Base-by-base conservation (phyloP, 2,797 vertebrate species). In the Brachyrhaphis roseni region DNA sequence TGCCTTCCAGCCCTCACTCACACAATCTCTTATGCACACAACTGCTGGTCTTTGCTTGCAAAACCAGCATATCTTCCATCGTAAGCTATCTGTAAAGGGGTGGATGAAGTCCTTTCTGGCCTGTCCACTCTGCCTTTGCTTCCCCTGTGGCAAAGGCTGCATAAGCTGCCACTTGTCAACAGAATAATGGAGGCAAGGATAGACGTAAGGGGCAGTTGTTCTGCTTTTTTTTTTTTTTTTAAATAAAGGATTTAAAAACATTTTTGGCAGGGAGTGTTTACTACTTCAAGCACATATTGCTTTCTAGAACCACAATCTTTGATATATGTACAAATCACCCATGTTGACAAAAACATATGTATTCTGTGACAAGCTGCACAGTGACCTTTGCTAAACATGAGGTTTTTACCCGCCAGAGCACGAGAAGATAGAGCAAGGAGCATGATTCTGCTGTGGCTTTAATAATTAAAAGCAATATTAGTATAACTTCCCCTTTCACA, bases 91-190 rank as follows among this genome's bases (percentile, higher is more conserved):
- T 68, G 20, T 68, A 39, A 75, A 75, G 75, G 82, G 34, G 64
- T 75, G 83, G 46, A 77, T 39, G 59, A 36, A 39, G 36, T 68
- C 20, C 11, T 41, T 41, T 68, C 20, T 68, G 64, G 79, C 81
- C 62, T 81, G 74, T 71, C 72, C 76, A 64, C 77, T 90, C 81
- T 82, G 80, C 84, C 68, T 78, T 59, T 74, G 72, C 90, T 70
- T 90, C 82, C 4, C 85, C 88, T 81, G 74, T 82, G 81, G 89
- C 12, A 45, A 86, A 84, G 66, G 86, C 89, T 84, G 80, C 92
- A 93, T 93, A 91, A 88, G 71, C 89, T 92, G 90, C 91, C 90
- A 90, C 93, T 94, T 92, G 89, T 93, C 75, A 57, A 86, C 73
- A 78, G 84, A 86, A 93, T 91, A 91, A 93, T 91, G 74, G 85